Conservation (phyloP, 2,888 invertebrate species). For the Pristionchus entomophagus region DNA sequence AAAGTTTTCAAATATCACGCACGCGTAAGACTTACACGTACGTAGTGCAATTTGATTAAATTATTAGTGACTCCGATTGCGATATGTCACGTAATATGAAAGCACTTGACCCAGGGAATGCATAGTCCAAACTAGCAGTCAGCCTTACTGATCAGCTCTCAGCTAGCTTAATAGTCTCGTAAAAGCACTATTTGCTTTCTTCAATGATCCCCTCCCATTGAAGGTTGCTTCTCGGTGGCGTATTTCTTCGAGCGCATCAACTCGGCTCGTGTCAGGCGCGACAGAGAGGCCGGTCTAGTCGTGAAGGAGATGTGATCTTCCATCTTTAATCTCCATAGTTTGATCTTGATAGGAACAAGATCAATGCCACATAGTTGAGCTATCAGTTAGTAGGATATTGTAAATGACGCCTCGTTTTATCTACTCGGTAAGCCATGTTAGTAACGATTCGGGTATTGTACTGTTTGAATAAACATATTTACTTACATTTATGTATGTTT, state of each 20-base stretch:
- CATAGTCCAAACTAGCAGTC: no score
- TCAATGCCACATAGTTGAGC: not conserved
- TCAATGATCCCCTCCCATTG: not conserved
- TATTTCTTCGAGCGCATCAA: conserved; percentile 58
- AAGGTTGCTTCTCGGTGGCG: conserved; percentile 61
- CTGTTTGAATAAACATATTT: conserved; percentile 46
- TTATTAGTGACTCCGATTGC: no score
- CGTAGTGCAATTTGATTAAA: no score
- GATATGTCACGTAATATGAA: no score
- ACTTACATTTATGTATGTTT: not conserved
- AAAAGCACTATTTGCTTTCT: not conserved
- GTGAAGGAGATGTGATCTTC: conserved; percentile 57
- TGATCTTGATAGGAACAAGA: conserved; percentile 31
- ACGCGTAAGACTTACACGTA: no score
- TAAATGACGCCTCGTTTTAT: not conserved
- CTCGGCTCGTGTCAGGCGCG: conserved; percentile 57
- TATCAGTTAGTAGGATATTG: not conserved
- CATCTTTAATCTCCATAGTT: not conserved
- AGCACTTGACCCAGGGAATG: no score
- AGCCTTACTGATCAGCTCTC: no score
- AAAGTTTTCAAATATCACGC: not conserved
- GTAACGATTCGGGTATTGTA: conserved; percentile 39
- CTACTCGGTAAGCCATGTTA: conserved; percentile 24
- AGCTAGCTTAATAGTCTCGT: no score
- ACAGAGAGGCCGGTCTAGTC: conserved; percentile 63